Percentiles rank a stretch among this genome's conserved stretches.
Conservation (phyloP, 1,140 invertebrate genomes). For the Neoseiulus cucumeris region DNA sequence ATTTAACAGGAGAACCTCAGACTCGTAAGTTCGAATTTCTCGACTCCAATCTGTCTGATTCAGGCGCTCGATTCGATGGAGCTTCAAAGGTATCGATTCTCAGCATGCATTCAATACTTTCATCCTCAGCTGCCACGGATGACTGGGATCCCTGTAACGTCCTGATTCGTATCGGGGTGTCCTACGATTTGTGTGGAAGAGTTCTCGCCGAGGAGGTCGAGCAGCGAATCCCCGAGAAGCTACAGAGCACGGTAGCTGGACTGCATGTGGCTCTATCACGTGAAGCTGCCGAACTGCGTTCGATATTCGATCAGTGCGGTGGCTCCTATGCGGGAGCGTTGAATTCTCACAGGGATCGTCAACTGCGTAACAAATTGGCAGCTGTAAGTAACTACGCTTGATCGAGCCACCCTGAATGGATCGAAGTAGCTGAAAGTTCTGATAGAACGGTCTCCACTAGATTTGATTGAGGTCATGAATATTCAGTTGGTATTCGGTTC, state of each 20-base stretch:
- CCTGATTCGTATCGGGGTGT: not conserved
- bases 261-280: not conserved
- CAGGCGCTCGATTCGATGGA: too few relatives aligned
- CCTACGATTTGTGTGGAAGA: slow-evolving; percentile 1
- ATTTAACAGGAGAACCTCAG: too few relatives aligned
- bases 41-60: too few relatives aligned
- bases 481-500: too few relatives aligned
- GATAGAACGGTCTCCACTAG: too few relatives aligned
- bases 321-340: not conserved
- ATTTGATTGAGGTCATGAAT: too few relatives aligned
- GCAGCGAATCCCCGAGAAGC: not conserved
- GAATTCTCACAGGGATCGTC: not conserved
- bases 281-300: not conserved
- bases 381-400: not conserved
- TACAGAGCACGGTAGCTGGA: slow-evolving; percentile 5
- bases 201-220: not conserved
- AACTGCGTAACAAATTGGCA: not conserved
- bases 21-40: too few relatives aligned
- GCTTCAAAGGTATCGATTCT: too few relatives aligned
- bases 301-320: not conserved
- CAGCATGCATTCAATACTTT: too few relatives aligned
- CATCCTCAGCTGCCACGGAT: too few relatives aligned
- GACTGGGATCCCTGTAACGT: not conserved
- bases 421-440: too few relatives aligned
- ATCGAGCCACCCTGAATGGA: too few relatives aligned